These are phyloP conservation scores for Caenorhabditis inopinata DNA, from an alignment of 1,140 invertebrate genomes.

Conservation along the genomic window DNA sequence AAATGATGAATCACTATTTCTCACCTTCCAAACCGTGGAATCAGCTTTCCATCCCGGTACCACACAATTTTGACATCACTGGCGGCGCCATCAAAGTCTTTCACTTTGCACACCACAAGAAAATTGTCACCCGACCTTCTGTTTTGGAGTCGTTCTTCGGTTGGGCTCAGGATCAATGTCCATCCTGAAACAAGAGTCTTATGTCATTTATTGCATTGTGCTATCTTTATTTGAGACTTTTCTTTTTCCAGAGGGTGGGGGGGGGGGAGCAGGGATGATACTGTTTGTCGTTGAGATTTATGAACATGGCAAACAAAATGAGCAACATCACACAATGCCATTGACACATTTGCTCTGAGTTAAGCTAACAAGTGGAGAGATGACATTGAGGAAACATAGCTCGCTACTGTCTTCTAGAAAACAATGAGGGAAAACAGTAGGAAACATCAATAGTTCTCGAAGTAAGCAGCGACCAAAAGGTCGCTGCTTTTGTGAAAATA, in stretches of 20 bases:
- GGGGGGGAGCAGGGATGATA: background rate
- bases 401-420: background rate
- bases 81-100: slow-evolving; percentile 40
- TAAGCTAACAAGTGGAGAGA: background rate
- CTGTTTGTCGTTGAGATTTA: background rate
- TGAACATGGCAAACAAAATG: slow-evolving; percentile 4
- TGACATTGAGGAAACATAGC: background rate
- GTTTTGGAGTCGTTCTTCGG: slow-evolving; percentile 31
- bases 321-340: background rate
- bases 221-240: too few species aligned
- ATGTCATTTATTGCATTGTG: background rate
- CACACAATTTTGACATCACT: slow-evolving; percentile 41
- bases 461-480: too few species aligned
- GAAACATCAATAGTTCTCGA: too few species aligned
- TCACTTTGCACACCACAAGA: slow-evolving; percentile 40
- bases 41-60: slow-evolving; percentile 29
- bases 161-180: slow-evolving; percentile 23
- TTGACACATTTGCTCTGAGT: slow-evolving; percentile 1
- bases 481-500: too few species aligned
- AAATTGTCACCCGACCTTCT: slow-evolving; percentile 42
- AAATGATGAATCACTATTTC: background rate
- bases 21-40: slow-evolving; percentile 38
- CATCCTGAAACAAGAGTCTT: slow-evolving; percentile 36
- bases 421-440: too few species aligned
- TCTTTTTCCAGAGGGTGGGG: too few species aligned